Percentiles rank a stretch among this genome's conserved stretches.
These are phyloP conservation scores for Acleris cristana DNA, from an alignment of 2,888 invertebrate genomes.

Conservation along the genomic window DNA sequence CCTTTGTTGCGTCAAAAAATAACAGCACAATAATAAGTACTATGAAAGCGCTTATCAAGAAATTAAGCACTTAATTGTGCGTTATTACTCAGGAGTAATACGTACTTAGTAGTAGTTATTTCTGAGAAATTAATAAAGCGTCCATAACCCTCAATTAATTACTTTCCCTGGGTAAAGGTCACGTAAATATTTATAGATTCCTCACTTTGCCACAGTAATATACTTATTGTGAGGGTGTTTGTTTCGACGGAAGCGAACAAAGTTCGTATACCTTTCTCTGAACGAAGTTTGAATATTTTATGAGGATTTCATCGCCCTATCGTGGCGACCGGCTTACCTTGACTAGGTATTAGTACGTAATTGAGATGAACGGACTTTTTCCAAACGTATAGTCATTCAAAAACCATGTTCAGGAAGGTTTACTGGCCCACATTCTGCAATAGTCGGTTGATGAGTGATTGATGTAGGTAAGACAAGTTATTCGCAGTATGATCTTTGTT, in stretches of 20 bases:
- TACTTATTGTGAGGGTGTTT: background rate
- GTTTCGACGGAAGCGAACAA: conserved; percentile 11
- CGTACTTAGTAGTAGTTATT: background rate
- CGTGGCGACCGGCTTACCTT: background rate
- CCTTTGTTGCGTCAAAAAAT: too few species aligned
- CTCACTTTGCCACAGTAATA: background rate
- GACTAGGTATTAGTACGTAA: background rate
- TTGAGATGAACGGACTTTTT: too few species aligned
- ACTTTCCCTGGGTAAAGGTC: background rate
- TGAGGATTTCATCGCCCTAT: conserved; percentile 19
- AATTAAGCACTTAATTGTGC: too few species aligned
- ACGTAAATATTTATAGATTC: background rate
- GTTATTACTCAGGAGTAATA: too few species aligned
- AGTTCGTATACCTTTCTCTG: conserved; percentile 35
- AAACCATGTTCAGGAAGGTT: background rate
- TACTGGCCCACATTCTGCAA: too few species aligned
- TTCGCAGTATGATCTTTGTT: too few species aligned
- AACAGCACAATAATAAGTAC: too few species aligned
- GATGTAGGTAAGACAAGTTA: too few species aligned
- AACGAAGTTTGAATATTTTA: conserved; percentile 34
- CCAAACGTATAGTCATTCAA: background rate
- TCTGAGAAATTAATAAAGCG: background rate
- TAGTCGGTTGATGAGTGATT: too few species aligned
- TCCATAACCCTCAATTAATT: background rate
- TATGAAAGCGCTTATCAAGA: too few species aligned